A percentile compares a stretch with the other conserved stretches of the same genome.
phyloP scores from a whole-genome alignment of 2,113 vertebrate genomes.

The Piaya cayana region DNA sequence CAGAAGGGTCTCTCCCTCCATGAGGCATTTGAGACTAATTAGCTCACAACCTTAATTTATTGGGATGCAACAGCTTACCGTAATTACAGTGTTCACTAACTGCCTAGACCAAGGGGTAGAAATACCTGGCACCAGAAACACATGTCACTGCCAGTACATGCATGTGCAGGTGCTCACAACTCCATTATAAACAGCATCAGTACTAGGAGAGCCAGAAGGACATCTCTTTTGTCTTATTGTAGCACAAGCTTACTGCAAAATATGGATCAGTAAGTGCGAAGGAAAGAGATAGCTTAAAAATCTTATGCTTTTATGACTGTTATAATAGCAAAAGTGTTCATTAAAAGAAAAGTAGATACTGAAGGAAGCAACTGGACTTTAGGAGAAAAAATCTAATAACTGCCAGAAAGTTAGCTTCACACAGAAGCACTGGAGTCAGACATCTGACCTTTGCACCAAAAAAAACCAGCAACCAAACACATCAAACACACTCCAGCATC shows the following conservation, averaged over 20 bases:
- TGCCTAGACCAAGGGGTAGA: background rate
- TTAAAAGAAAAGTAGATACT: background rate
- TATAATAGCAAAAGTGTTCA: background rate
- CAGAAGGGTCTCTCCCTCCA: background rate
- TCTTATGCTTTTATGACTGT: background rate
- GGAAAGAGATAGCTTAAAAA: background rate
- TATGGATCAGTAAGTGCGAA: background rate
- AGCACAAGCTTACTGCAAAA: background rate
- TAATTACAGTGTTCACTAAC: conserved; percentile 32
- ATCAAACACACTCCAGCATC: background rate
- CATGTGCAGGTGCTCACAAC: background rate
- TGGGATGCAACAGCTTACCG: background rate
- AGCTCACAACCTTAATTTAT: conserved; percentile 11
- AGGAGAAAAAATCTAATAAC: background rate
- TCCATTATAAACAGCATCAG: background rate
- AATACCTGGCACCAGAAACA: conserved; percentile 2
- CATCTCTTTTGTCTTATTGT: background rate
- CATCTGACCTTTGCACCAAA: fast-evolving
- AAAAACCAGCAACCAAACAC: background rate
- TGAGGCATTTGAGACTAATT: background rate
- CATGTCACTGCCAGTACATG: background rate
- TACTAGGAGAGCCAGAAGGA: background rate
- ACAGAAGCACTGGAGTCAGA: background rate
- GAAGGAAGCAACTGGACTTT: background rate
- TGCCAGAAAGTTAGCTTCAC: background rate